These are phyloP conservation scores for Sylvilagus bachmani DNA, from an alignment of 2,113 vertebrate species.

Conservation along the genomic window DNA sequence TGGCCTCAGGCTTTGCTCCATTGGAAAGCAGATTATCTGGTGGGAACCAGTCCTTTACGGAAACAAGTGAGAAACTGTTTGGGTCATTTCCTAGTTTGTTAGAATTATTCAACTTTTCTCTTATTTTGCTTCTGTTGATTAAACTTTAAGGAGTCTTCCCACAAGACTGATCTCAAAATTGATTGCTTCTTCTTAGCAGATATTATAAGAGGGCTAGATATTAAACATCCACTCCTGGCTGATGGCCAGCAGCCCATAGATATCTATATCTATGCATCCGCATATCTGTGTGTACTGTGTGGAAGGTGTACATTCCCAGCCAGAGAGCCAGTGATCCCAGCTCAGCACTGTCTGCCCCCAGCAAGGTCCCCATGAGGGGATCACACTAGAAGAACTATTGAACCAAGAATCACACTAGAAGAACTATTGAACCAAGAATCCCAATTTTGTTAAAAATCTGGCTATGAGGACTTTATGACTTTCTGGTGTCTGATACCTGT, in stretches of 20 bases:
- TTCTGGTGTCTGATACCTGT: neutral
- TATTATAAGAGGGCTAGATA: neutral
- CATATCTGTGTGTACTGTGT: too few species aligned
- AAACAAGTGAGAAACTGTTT: neutral
- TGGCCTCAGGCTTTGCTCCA: neutral
- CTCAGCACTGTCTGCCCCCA: neutral
- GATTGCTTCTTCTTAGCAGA: neutral
- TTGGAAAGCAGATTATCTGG: neutral
- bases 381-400: neutral
- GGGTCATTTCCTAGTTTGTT: neutral
- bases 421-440: neutral
- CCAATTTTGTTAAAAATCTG: neutral
- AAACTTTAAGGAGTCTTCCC: neutral
- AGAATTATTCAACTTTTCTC: neutral
- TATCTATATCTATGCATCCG: neutral
- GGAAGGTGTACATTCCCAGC: too few species aligned
- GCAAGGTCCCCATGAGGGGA: neutral
- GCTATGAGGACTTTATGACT: too few species aligned
- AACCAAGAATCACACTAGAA: neutral
- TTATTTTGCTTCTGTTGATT: neutral
- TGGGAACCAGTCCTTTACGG: neutral
- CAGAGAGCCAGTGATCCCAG: too few species aligned
- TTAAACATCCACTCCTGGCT: neutral
- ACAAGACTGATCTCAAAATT: neutral
- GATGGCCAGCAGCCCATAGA: fast-evolving